Conservation (phyloP, 2,888 invertebrate genomes). For the Drosophila leonis region DNA sequence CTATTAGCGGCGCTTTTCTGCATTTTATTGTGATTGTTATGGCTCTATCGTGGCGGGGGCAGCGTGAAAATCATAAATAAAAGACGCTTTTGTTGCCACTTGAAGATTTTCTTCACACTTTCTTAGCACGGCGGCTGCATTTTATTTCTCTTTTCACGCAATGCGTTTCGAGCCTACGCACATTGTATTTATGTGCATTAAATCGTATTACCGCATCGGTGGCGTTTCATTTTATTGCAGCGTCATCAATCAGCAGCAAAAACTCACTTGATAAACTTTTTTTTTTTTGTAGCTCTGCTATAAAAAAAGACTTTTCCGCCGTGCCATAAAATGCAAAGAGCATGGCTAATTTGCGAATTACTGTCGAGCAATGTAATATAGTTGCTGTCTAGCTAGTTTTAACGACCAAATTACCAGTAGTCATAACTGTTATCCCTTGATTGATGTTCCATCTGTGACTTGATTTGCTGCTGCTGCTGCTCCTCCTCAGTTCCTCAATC, state of each 20-base stretch:
- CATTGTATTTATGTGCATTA: slow-evolving; percentile 59
- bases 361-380: neutral
- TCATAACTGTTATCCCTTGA: slow-evolving; percentile 21
- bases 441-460: slow-evolving; percentile 29
- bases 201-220: slow-evolving; percentile 71
- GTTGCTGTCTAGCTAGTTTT: slow-evolving; percentile 9
- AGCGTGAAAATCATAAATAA: slow-evolving; percentile 11
- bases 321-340: slow-evolving; percentile 46
- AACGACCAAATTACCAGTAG: slow-evolving; percentile 1
- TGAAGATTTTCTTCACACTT: slow-evolving; percentile 73
- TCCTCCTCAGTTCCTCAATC: slow-evolving; percentile 29
- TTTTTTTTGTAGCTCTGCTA: neutral
- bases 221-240: slow-evolving; percentile 61
- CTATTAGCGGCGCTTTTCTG: slow-evolving; percentile 65
- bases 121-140: slow-evolving; percentile 61
- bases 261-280: slow-evolving; percentile 23
- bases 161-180: slow-evolving; percentile 61
- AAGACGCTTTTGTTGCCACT: slow-evolving; percentile 42
- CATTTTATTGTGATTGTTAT: slow-evolving; percentile 65
- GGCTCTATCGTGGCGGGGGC: slow-evolving; percentile 50
- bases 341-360: slow-evolving; percentile 64
- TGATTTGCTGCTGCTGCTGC: slow-evolving; percentile 1
- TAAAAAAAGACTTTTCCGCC: slow-evolving; percentile 45
- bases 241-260: slow-evolving; percentile 67
- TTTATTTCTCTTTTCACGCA: slow-evolving; percentile 62